Base-by-base conservation (phyloP, 2,888 invertebrate species). In the Griposia aprilina region DNA sequence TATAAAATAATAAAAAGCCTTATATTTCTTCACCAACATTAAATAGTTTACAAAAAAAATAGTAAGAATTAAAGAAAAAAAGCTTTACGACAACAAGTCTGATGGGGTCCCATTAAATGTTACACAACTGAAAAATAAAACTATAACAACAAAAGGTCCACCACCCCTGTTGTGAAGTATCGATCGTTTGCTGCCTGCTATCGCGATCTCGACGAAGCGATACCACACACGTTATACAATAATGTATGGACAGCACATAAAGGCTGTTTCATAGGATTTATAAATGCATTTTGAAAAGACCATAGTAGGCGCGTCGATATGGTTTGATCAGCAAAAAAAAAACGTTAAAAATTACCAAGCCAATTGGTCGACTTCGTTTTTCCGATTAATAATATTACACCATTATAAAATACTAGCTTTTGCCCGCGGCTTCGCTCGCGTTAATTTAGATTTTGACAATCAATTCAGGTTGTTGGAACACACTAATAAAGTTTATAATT, bases 191-290 rank as follows among this genome's bases (percentile, higher is more conserved):
- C 86, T 79, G 74, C 74, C 41, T 60, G 82, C 85, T 88, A 91
- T 91, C 89, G 89, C 92, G 93, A 94, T 94, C 87, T 88, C 84
- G 62, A 80, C 85, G 88, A 88, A 91, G 81, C 85, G 93, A 93
- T 93, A 93, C 77, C 87, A 69, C 69, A 88, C 93, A 92, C 91
- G 92, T 90, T 87, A 89, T 79, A 73, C 73, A 90, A 92, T 92
- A 91, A 90, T 87, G 82, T 86, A 87, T 87, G 90, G 90, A 83
- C 84, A 77, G 72, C 68, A 71, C 70, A 71, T 84, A 83, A 88
- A 69, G 85, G 79, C 45, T 30, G 45, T 50, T 87, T 66, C 77
- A 88, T 68, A 77, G 10, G 4, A 55, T 60, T 23, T 11, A 17
- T 0, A 59, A 63, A 0, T 57, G 60, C 20, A 69, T 57, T 73